These are phyloP conservation scores for Drosophila diplacantha DNA, from an alignment of 2,888 invertebrate species.

Conservation along the genomic window DNA sequence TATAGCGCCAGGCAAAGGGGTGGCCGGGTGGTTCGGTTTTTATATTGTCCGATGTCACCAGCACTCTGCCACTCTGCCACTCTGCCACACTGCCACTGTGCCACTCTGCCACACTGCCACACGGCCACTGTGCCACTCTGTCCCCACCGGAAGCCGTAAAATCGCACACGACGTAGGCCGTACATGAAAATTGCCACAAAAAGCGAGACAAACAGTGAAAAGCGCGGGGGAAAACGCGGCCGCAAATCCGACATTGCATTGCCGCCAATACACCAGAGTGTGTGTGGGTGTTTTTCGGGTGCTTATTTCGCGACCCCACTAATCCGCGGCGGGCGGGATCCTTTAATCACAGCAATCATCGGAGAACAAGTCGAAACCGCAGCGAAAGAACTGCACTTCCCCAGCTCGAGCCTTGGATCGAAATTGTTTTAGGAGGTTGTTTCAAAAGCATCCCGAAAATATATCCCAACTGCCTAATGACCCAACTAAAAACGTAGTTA, in stretches of 20 bases:
- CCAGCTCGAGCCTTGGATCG: background rate
- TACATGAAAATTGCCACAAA: slow-evolving; percentile 35
- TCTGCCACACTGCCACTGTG: background rate
- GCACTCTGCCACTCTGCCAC: background rate
- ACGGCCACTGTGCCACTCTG: background rate
- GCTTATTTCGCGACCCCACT: slow-evolving; percentile 29
- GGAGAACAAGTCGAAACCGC: slow-evolving; percentile 10
- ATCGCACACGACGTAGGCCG: slow-evolving; percentile 38
- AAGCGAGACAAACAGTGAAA: slow-evolving; percentile 16
- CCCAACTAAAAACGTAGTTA: no score
- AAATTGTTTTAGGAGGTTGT: no score
- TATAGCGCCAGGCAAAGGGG: slow-evolving; percentile 36
- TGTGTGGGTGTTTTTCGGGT: slow-evolving; percentile 11
- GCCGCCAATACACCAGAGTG: slow-evolving; percentile 30
- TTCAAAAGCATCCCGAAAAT: no score
- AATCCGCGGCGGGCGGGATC: slow-evolving; percentile 30
- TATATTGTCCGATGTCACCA: slow-evolving; percentile 57
- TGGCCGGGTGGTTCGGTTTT: slow-evolving; percentile 39
- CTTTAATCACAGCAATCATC: slow-evolving; percentile 28
- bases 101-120: background rate
- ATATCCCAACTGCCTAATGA: no score
- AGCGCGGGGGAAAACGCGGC: slow-evolving; percentile 38
- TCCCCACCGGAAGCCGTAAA: slow-evolving; percentile 57
- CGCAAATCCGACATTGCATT: slow-evolving; percentile 66
- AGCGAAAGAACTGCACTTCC: background rate